These are phyloP conservation scores for Limonius californicus DNA, from an alignment of 1,140 invertebrate genomes.

Conservation along the genomic window DNA sequence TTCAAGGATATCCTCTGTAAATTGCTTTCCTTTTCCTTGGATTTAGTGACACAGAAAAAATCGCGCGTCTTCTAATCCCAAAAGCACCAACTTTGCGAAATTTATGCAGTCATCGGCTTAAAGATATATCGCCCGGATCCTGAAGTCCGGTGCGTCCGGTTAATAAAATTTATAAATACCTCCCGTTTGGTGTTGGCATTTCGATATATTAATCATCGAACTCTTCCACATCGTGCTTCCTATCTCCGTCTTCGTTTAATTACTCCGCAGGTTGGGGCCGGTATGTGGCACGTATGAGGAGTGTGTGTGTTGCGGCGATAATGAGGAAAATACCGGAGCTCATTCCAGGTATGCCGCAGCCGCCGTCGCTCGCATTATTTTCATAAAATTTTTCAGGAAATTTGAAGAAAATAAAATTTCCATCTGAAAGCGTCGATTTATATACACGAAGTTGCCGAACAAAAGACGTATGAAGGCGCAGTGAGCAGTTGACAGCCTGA, in stretches of 20 bases:
- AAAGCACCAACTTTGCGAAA: too few species aligned
- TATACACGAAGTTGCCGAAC: neutral
- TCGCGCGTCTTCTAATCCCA: too few species aligned
- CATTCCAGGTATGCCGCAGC: neutral
- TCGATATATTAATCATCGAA: neutral
- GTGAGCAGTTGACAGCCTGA: neutral
- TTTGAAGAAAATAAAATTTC: conserved; percentile 1
- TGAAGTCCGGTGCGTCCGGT: neutral
- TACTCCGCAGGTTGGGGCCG: neutral
- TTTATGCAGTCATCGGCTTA: too few species aligned
- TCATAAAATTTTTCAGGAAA: neutral
- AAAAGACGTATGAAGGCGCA: conserved; percentile 2
- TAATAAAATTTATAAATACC: neutral
- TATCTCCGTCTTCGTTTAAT: neutral
- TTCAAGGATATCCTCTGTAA: too few species aligned
- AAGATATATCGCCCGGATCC: too few species aligned
- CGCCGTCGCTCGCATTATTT: neutral
- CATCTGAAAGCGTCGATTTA: neutral
- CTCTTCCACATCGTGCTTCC: neutral
- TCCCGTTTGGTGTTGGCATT: neutral
- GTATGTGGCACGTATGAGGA: neutral
- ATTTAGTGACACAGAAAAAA: too few species aligned
- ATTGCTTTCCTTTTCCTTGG: too few species aligned
- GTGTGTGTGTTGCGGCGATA: neutral
- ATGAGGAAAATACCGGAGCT: neutral